These are phyloP conservation scores for Ariolimax columbianus DNA, from an alignment of 2,888 invertebrate genomes.

Conservation along the genomic window DNA sequence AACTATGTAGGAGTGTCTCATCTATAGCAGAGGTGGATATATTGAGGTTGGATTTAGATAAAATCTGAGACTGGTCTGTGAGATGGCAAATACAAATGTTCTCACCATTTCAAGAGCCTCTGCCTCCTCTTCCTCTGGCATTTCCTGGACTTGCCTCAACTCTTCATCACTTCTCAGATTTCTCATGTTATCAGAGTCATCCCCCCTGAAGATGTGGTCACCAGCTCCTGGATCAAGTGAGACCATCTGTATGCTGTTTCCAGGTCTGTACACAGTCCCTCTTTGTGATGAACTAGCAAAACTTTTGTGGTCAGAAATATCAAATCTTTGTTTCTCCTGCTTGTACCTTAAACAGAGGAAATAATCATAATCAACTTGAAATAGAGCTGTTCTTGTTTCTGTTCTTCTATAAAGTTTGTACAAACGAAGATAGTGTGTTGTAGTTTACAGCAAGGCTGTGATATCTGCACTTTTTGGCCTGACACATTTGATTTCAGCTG, in stretches of 20 bases:
- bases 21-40: too few species aligned
- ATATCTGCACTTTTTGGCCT: too few species aligned
- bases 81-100: neutral
- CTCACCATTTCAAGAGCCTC: slow-evolving; percentile 63
- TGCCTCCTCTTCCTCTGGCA: slow-evolving; percentile 67
- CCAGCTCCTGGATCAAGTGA: slow-evolving; percentile 3
- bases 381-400: too few species aligned
- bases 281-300: slow-evolving; percentile 54
- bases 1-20: too few species aligned
- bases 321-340: slow-evolving; percentile 57
- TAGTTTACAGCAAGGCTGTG: too few species aligned
- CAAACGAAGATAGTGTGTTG: too few species aligned
- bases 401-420: too few species aligned
- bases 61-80: too few species aligned
- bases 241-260: slow-evolving; percentile 66
- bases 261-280: slow-evolving; percentile 58
- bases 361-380: too few species aligned
- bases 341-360: slow-evolving; percentile 55
- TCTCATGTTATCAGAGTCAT: slow-evolving; percentile 56
- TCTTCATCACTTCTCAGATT: slow-evolving; percentile 59
- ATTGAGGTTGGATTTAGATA: too few species aligned
- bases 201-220: slow-evolving; percentile 51
- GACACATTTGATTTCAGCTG: too few species aligned
- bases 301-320: slow-evolving; percentile 54
- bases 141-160: slow-evolving; percentile 60